Base-by-base conservation (phyloP, 2,888 invertebrate genomes). In the Nymphalis urticae region DNA sequence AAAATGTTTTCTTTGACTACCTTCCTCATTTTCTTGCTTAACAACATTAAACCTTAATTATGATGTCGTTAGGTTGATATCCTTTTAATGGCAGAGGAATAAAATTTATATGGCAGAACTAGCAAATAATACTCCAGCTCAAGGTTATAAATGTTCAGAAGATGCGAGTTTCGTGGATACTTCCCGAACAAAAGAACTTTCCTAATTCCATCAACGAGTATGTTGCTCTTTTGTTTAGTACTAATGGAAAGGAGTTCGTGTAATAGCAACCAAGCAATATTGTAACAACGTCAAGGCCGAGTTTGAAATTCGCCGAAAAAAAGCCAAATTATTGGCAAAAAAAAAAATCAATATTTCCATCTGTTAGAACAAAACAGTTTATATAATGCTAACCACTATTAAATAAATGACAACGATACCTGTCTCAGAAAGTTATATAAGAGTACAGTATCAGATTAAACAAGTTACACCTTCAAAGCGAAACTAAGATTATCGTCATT, bases 1-100 rank as follows among this genome's bases (percentile, higher is more conserved):
- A 81, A 84, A 84, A 77, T 75, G 78, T 80, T 78, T 69, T 77
- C 77, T 75, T 76, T 77, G 73, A 66, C 66, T 66, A 66, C 70
- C 77, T 71, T 64, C 59, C 48, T 51, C 56, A 10, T 47, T n/a
- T n/a, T 47, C 13, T 48, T 64, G 54, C 69, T 73, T 63, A 65
- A 68, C 67, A 67, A 74, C 67, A 70, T 70, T 64, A 64, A 56
- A 13, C 64, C 60, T 67, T 74, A 72, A 73, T 72, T 68, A 72
- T 61, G 36, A 21, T 1, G 64, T 53, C 53, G 48, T 72, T 72
- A 69, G 67, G 73, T 69, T 63, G 64, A 70, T 72, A 64, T 70
- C 65, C 24, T 53, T 62, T 69, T 72, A 63, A 69, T 50, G 56
- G 24, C 16, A 50, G 24, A 50, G 24, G 51, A 72, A 73, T 70